A percentile compares a stretch with the other conserved stretches of the same genome.
Evolutionary conservation across 1,140 invertebrate species (phyloP).

Genomic region (Drosophila pachea): DNA sequence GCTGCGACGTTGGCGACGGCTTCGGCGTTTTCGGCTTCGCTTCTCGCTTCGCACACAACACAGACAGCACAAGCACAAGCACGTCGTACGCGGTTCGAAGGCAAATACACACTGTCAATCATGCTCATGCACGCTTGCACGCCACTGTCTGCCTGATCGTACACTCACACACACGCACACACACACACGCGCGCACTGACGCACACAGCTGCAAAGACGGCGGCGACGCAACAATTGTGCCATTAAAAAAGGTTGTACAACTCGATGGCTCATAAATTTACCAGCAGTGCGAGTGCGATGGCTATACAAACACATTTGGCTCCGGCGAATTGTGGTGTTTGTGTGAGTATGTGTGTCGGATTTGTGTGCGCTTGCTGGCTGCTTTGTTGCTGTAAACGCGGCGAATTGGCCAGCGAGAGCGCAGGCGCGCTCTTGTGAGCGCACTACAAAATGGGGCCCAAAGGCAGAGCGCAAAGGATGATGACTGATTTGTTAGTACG

Average conservation of each 20-base stretch:
- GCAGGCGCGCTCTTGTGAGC: conserved; percentile 57
- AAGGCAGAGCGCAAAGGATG: conserved; percentile 55
- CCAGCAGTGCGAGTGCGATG: conserved; percentile 54
- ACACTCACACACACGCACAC: conserved; percentile 31
- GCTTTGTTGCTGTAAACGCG: conserved; percentile 28
- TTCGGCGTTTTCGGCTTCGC: conserved; percentile 57
- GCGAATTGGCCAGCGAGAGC: conserved; percentile 56
- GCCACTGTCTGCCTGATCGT: conserved; percentile 45
- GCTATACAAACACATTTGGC: conserved; percentile 45
- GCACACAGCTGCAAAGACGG: conserved; percentile 29
- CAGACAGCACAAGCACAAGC: conserved; percentile 63
- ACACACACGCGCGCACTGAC: conserved; percentile 30
- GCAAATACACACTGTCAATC: conserved; percentile 79
- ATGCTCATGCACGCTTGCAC: conserved; percentile 55
- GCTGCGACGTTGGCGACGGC: conserved; percentile 48
- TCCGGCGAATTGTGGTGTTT: conserved; percentile 40
- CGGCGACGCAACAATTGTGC: conserved; percentile 77
- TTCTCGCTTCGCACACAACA: conserved; percentile 65
- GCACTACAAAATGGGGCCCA: conserved; percentile 51
- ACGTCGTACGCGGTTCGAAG: conserved; percentile 79
- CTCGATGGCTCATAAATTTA: conserved; percentile 50
- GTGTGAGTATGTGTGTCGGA: conserved; percentile 12
- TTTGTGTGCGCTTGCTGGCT: conserved; percentile 19
- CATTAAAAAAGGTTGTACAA: conserved; percentile 68
- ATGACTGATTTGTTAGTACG: conserved; percentile 79